These are phyloP conservation scores for Atta texana DNA, from an alignment of 1,140 invertebrate species.

Conservation along the genomic window DNA sequence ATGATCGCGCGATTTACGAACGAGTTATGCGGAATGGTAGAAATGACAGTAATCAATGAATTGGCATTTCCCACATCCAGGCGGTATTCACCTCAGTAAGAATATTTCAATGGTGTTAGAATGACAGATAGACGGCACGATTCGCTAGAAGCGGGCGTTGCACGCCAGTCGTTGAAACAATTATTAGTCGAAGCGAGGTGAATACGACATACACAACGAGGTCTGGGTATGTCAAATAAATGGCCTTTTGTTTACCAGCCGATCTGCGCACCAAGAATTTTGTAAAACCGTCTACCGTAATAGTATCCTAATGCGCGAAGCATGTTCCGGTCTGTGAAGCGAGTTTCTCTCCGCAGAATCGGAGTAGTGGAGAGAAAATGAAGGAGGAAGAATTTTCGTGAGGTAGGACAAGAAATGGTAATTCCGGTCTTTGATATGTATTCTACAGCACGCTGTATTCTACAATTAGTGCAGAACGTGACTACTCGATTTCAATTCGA, in stretches of 20 bases:
- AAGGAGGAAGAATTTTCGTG: not conserved
- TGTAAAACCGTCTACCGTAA: conserved; percentile 47
- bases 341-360: not conserved
- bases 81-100: conserved; percentile 45
- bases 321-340: conserved; percentile 24
- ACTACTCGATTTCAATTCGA: not conserved
- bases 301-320: conserved; percentile 54
- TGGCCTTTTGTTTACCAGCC: conserved; percentile 30
- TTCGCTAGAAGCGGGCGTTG: conserved; percentile 26
- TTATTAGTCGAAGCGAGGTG: conserved; percentile 60
- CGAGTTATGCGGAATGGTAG: conserved; percentile 66
- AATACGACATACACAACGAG: conserved; percentile 27
- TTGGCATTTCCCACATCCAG: conserved; percentile 77
- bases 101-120: conserved; percentile 70
- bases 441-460: too few species aligned
- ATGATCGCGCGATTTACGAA: conserved; percentile 59
- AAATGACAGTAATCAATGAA: conserved; percentile 77
- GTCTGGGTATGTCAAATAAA: conserved; percentile 28
- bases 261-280: conserved; percentile 24
- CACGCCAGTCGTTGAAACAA: conserved; percentile 69
- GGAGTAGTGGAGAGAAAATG: not conserved
- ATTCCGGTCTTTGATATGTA: not conserved
- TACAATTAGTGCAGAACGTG: not conserved
- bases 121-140: conserved; percentile 66
- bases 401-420: not conserved